A percentile compares a stretch with the other conserved stretches of the same genome.
Conservation (phyloP, 2,797 vertebrate genomes). For the Galago senegalensis region DNA sequence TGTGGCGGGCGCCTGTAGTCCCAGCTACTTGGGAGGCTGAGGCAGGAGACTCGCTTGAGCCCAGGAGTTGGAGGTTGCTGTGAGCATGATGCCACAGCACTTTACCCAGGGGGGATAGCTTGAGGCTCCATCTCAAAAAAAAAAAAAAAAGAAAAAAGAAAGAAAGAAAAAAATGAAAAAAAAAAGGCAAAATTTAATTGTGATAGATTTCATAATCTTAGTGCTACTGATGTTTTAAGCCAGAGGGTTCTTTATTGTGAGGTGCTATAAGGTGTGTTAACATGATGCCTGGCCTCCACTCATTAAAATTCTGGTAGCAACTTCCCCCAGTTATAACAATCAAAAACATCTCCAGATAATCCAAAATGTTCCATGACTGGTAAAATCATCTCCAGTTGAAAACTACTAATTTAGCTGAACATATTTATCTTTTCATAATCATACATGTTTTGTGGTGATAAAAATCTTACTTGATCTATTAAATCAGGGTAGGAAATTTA, state of each 20-base stretch:
- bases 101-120: no score
- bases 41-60: no score
- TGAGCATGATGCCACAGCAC: no score
- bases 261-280: not conserved
- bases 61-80: no score
- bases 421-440: not conserved
- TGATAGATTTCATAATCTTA: not conserved
- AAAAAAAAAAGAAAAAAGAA: no score
- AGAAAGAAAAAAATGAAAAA: no score
- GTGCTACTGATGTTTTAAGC: not conserved
- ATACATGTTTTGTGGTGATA: slow-evolving; percentile 38
- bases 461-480: not conserved
- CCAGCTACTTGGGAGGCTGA: no score
- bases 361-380: not conserved
- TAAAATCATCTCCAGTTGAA: not conserved
- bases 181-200: not conserved
- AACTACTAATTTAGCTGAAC: not conserved
- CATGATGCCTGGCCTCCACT: not conserved
- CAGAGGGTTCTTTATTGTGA: not conserved
- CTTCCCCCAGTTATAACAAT: not conserved
- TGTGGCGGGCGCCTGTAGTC: no score
- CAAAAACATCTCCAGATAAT: not conserved
- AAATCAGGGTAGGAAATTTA: not conserved
- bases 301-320: not conserved
- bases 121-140: no score